Evolutionary conservation across 2,113 vertebrate genomes (phyloP).

Genomic region (Ceuthmochares aereus): DNA sequence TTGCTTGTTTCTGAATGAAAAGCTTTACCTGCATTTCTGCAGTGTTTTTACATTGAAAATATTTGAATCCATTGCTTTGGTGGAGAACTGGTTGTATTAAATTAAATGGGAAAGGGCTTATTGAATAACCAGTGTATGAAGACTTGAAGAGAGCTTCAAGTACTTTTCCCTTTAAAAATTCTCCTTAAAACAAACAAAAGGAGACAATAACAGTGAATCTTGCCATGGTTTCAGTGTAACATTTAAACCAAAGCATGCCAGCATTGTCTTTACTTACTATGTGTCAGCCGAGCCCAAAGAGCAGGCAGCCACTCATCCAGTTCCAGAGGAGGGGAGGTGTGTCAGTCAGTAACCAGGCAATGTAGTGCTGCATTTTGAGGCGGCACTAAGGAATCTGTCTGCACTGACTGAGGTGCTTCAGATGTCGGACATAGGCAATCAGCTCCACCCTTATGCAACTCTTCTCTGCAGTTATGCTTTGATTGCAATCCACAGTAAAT

Average conservation of each 20-base stretch:
- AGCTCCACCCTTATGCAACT: not conserved
- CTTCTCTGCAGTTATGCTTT: not conserved
- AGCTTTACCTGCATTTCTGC: not conserved
- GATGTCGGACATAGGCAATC: not conserved
- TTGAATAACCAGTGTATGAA: rapidly evolving
- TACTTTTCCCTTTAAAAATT: not conserved
- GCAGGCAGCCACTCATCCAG: not conserved
- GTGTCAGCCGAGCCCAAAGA: not conserved
- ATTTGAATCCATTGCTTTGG: not conserved
- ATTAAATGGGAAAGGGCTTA: not conserved
- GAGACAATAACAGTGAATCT: not conserved
- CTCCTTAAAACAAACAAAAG: not conserved
- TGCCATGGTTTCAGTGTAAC: not conserved
- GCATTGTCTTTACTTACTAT: not conserved
- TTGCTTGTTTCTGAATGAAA: not conserved
- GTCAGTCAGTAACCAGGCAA: not conserved
- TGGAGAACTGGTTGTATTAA: not conserved
- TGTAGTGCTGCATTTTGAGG: not conserved
- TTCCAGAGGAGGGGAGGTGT: not conserved
- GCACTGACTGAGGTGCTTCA: not conserved
- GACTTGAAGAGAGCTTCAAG: not conserved
- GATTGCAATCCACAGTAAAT: not conserved
- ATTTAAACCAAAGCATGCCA: not conserved
- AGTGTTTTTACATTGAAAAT: not conserved
- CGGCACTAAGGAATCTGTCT: not conserved